Conservation (phyloP, 2,797 vertebrate genomes). For the Hippopotamyrus pictus region DNA sequence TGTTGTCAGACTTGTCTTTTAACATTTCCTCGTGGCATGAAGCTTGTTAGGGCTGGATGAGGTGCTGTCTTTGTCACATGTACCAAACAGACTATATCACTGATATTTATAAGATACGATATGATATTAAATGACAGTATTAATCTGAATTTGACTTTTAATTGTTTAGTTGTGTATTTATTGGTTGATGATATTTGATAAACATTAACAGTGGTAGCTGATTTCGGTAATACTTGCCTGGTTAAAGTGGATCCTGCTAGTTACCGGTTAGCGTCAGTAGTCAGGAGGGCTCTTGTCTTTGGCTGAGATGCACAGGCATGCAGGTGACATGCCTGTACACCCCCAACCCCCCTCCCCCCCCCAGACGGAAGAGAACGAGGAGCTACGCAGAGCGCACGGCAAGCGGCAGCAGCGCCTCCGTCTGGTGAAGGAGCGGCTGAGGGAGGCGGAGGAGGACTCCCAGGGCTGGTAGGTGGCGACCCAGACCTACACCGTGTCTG, state of each 20-base stretch:
- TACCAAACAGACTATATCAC: not conserved
- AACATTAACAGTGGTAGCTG: not conserved
- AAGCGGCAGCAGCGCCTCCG: conserved; percentile 70
- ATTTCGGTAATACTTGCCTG: not conserved
- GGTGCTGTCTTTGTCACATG: not conserved
- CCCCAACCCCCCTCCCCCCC: not conserved
- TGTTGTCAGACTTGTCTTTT: not conserved
- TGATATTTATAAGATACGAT: not conserved
- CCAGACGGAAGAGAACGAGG: conserved; percentile 74
- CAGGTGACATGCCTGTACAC: conserved; percentile 26
- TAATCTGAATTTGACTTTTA: not conserved
- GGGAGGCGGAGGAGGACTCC: conserved; percentile 71
- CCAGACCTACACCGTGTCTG: not conserved
- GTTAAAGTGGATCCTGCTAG: not conserved
- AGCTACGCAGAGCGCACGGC: conserved; percentile 73
- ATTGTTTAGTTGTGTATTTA: not conserved
- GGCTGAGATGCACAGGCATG: not conserved
- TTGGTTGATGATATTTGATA: not conserved
- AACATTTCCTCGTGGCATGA: not conserved
- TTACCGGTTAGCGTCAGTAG: not conserved
- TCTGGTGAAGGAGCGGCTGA: conserved; percentile 80
- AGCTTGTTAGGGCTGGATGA: not conserved
- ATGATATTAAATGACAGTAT: not conserved
- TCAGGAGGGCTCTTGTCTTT: not conserved
- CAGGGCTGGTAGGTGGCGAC: conserved; percentile 65